Evolutionary conservation across 2,113 vertebrate species (phyloP).

Genomic region (Dasyprocta punctata): DNA sequence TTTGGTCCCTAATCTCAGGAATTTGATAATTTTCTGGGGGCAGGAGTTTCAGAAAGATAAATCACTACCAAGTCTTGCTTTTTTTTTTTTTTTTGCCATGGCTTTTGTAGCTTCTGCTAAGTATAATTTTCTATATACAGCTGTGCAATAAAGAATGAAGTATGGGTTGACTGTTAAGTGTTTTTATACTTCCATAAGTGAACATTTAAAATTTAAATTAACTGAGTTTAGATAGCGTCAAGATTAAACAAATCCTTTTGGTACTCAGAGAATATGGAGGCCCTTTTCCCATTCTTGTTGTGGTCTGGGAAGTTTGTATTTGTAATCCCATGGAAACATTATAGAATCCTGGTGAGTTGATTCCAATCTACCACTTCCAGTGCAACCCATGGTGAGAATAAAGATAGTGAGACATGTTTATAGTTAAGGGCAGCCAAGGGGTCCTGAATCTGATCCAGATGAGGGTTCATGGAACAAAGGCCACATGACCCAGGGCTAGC

Average conservation of each 20-base stretch:
- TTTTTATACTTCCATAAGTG: neutral
- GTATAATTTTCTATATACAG: neutral
- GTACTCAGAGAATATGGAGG: neutral
- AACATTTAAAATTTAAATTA: constrained; percentile 52
- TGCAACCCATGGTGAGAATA: no score
- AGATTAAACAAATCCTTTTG: neutral
- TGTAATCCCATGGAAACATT: no score
- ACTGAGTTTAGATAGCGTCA: neutral
- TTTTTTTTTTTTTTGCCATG: neutral
- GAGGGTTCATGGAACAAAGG: no score
- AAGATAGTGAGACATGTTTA: no score
- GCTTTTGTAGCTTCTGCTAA: neutral
- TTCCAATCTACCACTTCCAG: no score
- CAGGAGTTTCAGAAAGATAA: neutral
- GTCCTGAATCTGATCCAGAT: no score
- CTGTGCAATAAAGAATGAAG: neutral
- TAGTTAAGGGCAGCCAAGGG: no score
- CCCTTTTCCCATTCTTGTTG: no score
- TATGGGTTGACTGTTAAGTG: neutral
- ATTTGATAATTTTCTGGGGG: neutral
- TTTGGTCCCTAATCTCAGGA: neutral
- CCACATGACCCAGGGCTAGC: no score
- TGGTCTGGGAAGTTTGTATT: no score
- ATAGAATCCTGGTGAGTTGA: no score
- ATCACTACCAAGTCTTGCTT: neutral